Evolutionary conservation across 2,797 vertebrate genomes (phyloP).

Genomic region (Ispidina picta): DNA sequence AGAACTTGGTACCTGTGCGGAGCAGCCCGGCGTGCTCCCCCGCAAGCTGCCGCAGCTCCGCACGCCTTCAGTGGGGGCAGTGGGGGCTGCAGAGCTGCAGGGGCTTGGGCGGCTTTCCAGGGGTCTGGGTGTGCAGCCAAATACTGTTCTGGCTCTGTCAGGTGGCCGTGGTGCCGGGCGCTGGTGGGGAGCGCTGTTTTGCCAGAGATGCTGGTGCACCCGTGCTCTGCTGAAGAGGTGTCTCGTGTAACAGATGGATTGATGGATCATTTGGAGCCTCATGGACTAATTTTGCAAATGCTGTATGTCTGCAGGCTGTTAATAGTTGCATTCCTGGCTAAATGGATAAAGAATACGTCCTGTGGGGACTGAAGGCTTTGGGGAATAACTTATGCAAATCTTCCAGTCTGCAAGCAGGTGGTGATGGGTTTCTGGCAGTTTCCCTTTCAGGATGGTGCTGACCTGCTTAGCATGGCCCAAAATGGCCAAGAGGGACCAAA

Average conservation of each 20-base stretch:
- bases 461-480: neutral
- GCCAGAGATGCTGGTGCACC: neutral
- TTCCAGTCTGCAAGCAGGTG: neutral
- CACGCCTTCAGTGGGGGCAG: no score
- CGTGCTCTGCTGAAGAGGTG: neutral
- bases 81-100: neutral
- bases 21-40: accelerated
- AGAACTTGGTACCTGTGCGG: neutral
- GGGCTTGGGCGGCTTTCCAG: neutral
- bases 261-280: constrained; percentile 45
- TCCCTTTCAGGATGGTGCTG: neutral
- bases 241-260: constrained; percentile 2
- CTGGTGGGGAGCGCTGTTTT: neutral
- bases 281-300: constrained; percentile 42
- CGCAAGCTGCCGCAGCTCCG: accelerated
- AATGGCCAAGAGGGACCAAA: neutral
- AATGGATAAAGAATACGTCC: constrained; percentile 12
- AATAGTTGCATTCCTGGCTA: constrained; percentile 1
- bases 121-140: accelerated
- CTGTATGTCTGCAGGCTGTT: constrained; percentile 32
- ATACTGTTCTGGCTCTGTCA: neutral
- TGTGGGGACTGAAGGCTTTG: neutral
- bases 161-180: no score
- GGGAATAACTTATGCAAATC: constrained; percentile 29
- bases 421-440: neutral